phyloP scores from a whole-genome alignment of 2,797 vertebrate species.

The Pristis pectinata region DNA sequence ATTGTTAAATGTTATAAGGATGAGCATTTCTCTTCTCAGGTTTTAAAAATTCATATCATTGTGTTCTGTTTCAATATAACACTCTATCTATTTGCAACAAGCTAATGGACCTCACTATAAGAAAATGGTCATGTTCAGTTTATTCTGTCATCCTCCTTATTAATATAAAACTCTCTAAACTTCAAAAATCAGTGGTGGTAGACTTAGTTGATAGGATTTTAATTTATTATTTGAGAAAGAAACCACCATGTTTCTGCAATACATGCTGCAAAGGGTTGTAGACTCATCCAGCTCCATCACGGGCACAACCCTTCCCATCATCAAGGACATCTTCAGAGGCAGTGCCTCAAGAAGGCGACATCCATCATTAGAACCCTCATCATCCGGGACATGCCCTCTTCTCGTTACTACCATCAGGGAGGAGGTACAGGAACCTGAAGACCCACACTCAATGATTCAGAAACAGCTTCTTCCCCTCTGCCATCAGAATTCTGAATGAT shows the following conservation, averaged over 20 bases:
- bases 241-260: background rate
- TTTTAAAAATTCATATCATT: background rate
- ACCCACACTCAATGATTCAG: no score
- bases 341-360: no score
- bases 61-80: background rate
- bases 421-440: no score
- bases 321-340: no score
- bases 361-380: no score
- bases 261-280: background rate
- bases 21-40: background rate
- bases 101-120: background rate
- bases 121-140: background rate
- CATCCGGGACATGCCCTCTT: no score
- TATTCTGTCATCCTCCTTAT: background rate
- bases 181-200: background rate
- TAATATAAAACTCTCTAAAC: background rate
- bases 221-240: background rate
- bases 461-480: no score
- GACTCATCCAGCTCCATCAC: no score
- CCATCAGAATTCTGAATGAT: no score
- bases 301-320: no score
- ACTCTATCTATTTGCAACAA: background rate
- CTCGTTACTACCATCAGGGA: no score
- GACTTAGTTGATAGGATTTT: background rate
- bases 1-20: background rate